These are phyloP conservation scores for Peromyscus polionotus DNA, from an alignment of 2,113 vertebrate genomes.

Conservation along the genomic window DNA sequence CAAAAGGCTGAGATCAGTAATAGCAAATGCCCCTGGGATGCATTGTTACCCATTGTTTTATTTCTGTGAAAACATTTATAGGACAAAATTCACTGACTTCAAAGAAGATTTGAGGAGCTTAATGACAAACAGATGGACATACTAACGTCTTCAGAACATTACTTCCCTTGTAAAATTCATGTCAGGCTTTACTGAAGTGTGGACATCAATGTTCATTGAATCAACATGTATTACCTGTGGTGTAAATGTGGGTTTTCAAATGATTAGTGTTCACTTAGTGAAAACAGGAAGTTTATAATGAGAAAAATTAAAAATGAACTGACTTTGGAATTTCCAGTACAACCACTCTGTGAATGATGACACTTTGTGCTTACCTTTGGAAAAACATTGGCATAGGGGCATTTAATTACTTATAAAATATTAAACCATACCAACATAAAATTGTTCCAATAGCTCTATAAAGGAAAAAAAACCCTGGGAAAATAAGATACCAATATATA, in stretches of 20 bases:
- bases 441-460: constrained; percentile 56
- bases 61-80: constrained; percentile 28
- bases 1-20: constrained; percentile 59
- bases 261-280: not conserved
- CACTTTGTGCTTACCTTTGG: not conserved
- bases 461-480: not conserved
- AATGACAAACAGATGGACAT: constrained; percentile 27
- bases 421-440: constrained; percentile 63
- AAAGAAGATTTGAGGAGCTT: not conserved
- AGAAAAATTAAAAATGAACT: constrained; percentile 46
- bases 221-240: not conserved
- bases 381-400: constrained; percentile 49
- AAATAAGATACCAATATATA: constrained; percentile 67
- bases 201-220: not conserved
- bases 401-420: constrained; percentile 53
- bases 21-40: constrained; percentile 2
- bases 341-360: not conserved
- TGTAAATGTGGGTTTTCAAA: not conserved
- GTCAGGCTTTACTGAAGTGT: not conserved
- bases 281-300: not conserved
- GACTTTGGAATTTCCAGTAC: constrained; percentile 62
- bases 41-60: constrained; percentile 39
- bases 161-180: not conserved
- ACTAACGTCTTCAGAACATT: not conserved
- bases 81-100: constrained; percentile 52